These are phyloP conservation scores for Percopsis transmontana DNA, from an alignment of 2,113 vertebrate species.

Conservation along the genomic window DNA sequence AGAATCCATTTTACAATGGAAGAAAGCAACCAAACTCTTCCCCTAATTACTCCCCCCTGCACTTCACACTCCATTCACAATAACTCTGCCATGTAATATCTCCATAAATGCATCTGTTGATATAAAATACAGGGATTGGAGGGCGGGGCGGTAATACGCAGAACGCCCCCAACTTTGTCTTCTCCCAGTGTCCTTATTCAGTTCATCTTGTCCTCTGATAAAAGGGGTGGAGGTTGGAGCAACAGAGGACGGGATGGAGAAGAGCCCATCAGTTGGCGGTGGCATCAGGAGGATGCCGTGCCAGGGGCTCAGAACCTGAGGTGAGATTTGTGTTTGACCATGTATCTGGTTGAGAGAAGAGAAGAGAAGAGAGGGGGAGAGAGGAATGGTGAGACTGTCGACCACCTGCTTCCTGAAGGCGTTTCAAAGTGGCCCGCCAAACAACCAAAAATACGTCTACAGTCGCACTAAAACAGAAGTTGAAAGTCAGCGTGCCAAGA, in stretches of 20 bases:
- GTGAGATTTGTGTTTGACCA: constrained; percentile 99
- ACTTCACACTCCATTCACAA: neutral
- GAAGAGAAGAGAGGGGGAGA: neutral
- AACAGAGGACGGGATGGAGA: constrained; percentile 10
- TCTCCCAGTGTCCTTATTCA: constrained; percentile 23
- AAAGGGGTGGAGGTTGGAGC: constrained; percentile 3
- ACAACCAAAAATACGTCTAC: too few species aligned
- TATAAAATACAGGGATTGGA: constrained; percentile 51
- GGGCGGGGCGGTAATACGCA: too few species aligned
- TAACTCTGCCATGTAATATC: constrained; percentile 16
- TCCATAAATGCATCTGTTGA: constrained; percentile 37
- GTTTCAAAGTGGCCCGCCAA: too few species aligned
- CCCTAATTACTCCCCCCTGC: constrained; percentile 9
- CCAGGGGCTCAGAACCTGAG: constrained; percentile 89
- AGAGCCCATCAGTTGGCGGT: constrained; percentile 15
- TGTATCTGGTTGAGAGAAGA: constrained; percentile 81
- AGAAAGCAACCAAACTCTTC: neutral
- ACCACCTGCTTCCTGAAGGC: neutral
- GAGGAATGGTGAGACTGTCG: neutral
- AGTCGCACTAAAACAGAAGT: too few species aligned
- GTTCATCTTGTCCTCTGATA: neutral
- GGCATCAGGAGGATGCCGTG: constrained; percentile 12
- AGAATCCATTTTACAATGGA: constrained; percentile 5
- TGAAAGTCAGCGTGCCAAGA: too few species aligned
- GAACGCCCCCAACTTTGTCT: neutral